Evolutionary conservation across 1,140 invertebrate species (phyloP).

Genomic region (Drosophila dunni): DNA sequence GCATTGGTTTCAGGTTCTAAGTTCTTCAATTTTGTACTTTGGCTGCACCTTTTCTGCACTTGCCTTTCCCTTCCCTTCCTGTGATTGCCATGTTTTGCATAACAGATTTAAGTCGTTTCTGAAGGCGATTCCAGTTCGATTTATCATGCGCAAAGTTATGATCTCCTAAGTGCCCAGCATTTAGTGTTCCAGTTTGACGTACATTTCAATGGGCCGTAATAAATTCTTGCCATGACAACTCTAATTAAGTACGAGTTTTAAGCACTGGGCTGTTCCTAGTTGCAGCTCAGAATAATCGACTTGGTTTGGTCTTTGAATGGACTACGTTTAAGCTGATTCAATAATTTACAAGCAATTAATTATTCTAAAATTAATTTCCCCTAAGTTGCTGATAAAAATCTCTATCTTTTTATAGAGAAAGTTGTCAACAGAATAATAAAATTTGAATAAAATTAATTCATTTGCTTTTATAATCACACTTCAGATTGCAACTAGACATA

Average conservation of each 20-base stretch:
- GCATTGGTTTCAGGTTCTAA: constrained; percentile 10
- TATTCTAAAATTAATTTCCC: too few relatives aligned
- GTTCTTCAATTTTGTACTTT: background rate
- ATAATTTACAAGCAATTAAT: background rate
- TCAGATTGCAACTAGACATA: constrained; percentile 3
- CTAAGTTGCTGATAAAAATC: background rate
- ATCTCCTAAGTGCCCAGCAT: constrained; percentile 69
- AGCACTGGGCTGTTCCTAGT: background rate
- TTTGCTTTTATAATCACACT: constrained; percentile 38
- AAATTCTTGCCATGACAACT: constrained; percentile 68
- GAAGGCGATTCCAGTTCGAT: constrained; percentile 71
- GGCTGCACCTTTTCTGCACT: background rate
- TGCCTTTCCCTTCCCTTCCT: background rate
- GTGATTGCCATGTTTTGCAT: constrained; percentile 63
- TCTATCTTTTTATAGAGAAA: background rate
- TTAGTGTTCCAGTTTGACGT: constrained; percentile 56
- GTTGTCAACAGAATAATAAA: background rate
- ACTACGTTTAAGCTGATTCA: background rate
- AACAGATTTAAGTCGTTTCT: constrained; percentile 44
- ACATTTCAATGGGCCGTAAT: constrained; percentile 54
- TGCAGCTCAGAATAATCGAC: constrained; percentile 18
- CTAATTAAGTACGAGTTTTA: constrained; percentile 59
- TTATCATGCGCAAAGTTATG: constrained; percentile 75
- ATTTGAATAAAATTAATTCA: background rate
- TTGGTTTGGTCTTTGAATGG: constrained; percentile 4